Percentiles rank a stretch among this genome's conserved stretches.
These are phyloP conservation scores for Neoitamus cyanurus DNA, from an alignment of 2,888 invertebrate genomes.

Conservation along the genomic window DNA sequence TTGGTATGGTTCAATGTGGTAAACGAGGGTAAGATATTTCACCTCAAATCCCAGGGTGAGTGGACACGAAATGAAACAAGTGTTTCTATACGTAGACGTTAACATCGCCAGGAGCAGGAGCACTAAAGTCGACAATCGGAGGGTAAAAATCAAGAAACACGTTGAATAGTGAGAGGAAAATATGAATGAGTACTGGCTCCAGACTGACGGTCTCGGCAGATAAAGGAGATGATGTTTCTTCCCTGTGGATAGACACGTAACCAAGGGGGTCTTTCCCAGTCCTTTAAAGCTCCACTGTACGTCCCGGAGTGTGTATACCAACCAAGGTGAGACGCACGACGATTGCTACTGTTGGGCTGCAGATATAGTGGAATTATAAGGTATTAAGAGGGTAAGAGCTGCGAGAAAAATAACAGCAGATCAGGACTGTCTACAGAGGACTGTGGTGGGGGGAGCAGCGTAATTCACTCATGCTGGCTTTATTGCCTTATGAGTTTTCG, in stretches of 20 bases:
- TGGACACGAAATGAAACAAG: constrained; percentile 44
- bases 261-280: constrained; percentile 32
- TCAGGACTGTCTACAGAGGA: neutral
- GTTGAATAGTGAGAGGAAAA: constrained; percentile 51
- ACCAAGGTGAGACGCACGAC: constrained; percentile 44
- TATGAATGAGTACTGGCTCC: constrained; percentile 54
- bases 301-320: neutral
- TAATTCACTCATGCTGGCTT: constrained; percentile 1
- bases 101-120: constrained; percentile 43
- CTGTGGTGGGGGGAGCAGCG: neutral
- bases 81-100: constrained; percentile 38
- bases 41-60: constrained; percentile 45
- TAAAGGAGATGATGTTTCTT: constrained; percentile 52
- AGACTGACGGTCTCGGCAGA: constrained; percentile 54
- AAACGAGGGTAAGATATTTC: constrained; percentile 31
- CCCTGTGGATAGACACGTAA: constrained; percentile 48
- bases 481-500: neutral
- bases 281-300: neutral
- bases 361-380: constrained; percentile 42
- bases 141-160: constrained; percentile 54
- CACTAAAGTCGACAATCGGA: constrained; percentile 31
- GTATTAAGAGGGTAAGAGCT: constrained; percentile 41
- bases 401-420: constrained; percentile 32
- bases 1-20: neutral
- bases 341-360: constrained; percentile 36